Conservation (phyloP, 2,888 invertebrate genomes). For the Standfussiana lucernea region DNA sequence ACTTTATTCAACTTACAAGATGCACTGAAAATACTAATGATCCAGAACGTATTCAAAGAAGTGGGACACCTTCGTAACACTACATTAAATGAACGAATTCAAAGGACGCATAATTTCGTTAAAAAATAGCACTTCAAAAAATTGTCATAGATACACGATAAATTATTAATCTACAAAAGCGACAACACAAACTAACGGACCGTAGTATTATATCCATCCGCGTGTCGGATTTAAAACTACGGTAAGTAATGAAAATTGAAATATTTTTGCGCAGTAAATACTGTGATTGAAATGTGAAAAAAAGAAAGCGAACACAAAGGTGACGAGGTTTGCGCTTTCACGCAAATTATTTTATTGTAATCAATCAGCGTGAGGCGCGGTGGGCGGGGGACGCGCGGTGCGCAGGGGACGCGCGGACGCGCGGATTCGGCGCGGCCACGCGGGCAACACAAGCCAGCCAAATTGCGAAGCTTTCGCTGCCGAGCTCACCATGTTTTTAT, state of each 20-base stretch:
- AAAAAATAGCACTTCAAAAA: slow-evolving; percentile 24
- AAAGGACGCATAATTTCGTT: neutral
- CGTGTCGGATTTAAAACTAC: slow-evolving; percentile 39
- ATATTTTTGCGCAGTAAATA: slow-evolving; percentile 55
- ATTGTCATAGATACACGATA: slow-evolving; percentile 11
- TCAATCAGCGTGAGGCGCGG: slow-evolving; percentile 78
- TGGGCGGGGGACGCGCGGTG: slow-evolving; percentile 57
- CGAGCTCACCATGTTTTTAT: slow-evolving; percentile 81
- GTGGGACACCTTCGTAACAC: neutral
- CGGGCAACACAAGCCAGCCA: slow-evolving; percentile 78
- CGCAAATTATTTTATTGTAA: slow-evolving; percentile 82
- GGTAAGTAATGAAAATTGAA: slow-evolving; percentile 54
- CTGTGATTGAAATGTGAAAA: slow-evolving; percentile 63
- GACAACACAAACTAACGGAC: slow-evolving; percentile 12
- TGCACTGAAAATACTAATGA: neutral
- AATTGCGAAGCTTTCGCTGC: slow-evolving; percentile 79
- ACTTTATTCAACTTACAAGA: neutral
- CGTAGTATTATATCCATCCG: slow-evolving; percentile 16
- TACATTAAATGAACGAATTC: slow-evolving; percentile 1
- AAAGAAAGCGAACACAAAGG: slow-evolving; percentile 61
- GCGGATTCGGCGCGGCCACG: slow-evolving; percentile 15
- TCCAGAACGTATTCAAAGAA: neutral
- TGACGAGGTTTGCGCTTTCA: slow-evolving; percentile 77
- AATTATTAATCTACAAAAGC: slow-evolving; percentile 41
- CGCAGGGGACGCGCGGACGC: slow-evolving; percentile 61